Percentiles rank a stretch among this genome's conserved stretches.
Evolutionary conservation across 2,797 vertebrate species (phyloP).

Genomic region (Lagodon rhomboides): DNA sequence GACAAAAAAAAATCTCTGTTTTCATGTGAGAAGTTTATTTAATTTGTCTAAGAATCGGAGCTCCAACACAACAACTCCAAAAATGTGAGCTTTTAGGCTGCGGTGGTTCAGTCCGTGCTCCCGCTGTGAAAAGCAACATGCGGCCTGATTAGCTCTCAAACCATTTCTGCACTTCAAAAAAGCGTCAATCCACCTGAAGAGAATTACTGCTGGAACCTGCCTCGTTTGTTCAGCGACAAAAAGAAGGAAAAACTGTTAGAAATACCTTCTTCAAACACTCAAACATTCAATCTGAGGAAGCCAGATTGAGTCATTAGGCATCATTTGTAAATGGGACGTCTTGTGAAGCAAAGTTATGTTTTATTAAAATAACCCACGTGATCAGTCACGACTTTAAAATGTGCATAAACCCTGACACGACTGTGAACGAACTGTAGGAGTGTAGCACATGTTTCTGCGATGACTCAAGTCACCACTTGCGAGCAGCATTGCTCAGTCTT

Average conservation of each 20-base stretch:
- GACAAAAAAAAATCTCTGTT: too few relatives aligned
- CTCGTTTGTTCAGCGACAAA: not conserved
- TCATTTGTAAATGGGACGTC: not conserved
- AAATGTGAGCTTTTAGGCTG: too few relatives aligned
- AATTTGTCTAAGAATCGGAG: too few relatives aligned
- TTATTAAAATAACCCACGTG: not conserved
- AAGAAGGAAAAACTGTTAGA: not conserved
- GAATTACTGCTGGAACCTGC: not conserved
- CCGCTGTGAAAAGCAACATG: not conserved
- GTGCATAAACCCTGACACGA: not conserved
- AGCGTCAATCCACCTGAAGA: not conserved
- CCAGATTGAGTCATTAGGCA: not conserved
- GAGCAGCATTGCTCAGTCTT: conserved; percentile 27
- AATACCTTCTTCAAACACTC: not conserved
- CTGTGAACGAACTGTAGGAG: not conserved
- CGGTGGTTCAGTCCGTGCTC: not conserved
- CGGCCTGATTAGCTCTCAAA: not conserved
- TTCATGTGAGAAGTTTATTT: too few relatives aligned
- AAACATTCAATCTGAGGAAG: not conserved
- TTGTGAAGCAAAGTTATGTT: not conserved
- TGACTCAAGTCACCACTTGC: conserved; percentile 28
- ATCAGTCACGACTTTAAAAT: not conserved
- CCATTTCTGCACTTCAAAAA: conserved; percentile 2
- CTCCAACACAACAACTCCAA: too few relatives aligned
- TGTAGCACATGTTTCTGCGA: not conserved